Base-by-base conservation (phyloP, 35 echinoderm and acorn worm genomes). In the Apostichopus californicus region DNA sequence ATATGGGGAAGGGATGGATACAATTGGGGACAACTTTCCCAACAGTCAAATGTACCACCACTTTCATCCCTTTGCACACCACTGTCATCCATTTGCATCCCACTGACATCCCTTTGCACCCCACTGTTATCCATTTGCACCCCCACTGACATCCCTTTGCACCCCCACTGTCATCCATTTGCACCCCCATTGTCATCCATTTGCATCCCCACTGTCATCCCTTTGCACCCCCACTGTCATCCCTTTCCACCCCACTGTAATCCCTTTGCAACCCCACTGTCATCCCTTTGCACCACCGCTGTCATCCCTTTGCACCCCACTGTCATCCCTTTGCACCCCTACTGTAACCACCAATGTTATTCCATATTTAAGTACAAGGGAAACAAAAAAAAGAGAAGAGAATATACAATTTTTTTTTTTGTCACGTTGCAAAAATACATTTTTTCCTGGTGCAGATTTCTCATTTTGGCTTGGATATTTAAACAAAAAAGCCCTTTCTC, bases 391-490 rank as follows among this genome's bases (percentile, higher is more conserved):
- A 52, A 72, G 24, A 89, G 9, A 72, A 72, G 34, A 46, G 34
- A 46, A 46, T 46, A 5, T 73, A 21, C 57, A 73, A 26, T n/a
- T 59, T 55, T 72, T 52, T 12, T 12, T 54, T 72, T 89, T 89
- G 71, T 82, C 89, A 91, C 77, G 89, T 91, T 91, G 89, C 89
- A 91, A 91, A 91, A 91, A 91, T 91, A 91, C 89, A 91, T 91
- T 91, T 78, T 87, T 91, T 91, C 73, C 77, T 91, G 89, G 89
- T 91, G 89, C 89, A 91, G 89, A 91, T 54, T 91, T 91, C 89
- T 79, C 61, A 77, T 78, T 87, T 91, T 91, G 89, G 89, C 77
- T 91, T 91, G 89, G 89, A 91, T 91, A 91, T 91, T 79, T 91
- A 91, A 91, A 77, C 71, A 91, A 91, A 91, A 91, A 91, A 91